Evolutionary conservation across 2,797 vertebrate species (phyloP).

Genomic region (Champsocephalus esox): DNA sequence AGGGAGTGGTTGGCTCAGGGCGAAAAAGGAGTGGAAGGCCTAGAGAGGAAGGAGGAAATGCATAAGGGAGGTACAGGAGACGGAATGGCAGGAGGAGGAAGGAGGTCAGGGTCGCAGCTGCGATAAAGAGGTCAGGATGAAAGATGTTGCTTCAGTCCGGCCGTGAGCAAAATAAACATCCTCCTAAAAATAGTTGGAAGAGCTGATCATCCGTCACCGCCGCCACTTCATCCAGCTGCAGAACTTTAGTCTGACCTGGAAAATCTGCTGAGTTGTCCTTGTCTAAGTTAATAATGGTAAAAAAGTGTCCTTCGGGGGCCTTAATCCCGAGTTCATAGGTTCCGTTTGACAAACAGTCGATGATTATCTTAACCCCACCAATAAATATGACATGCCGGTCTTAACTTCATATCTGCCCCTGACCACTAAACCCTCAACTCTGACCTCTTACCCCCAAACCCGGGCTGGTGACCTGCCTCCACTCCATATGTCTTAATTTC

Average conservation of each 20-base stretch:
- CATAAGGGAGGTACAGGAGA: conserved; percentile 56
- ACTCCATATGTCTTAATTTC: conserved; percentile 69
- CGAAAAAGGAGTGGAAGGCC: conserved; percentile 38
- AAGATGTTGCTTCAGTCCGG: conserved; percentile 72
- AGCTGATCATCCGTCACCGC: conserved; percentile 52
- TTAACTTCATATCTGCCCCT: conserved; percentile 60
- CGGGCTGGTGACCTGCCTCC: conserved; percentile 42
- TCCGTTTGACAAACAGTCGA: conserved; percentile 46
- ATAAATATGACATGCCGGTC: conserved; percentile 69
- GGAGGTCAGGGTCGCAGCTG: conserved; percentile 79
- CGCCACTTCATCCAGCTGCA: conserved; percentile 67
- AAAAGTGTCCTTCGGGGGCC: conserved; percentile 7
- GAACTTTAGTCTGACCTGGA: conserved; percentile 43
- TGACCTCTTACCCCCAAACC: conserved; percentile 60
- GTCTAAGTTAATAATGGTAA: conserved; percentile 45
- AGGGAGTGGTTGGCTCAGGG: conserved; percentile 38
- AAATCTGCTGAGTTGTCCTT: conserved; percentile 33
- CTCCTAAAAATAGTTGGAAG: conserved; percentile 76
- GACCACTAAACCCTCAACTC: conserved; percentile 58
- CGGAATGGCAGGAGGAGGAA: conserved; percentile 42
- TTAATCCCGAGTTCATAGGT: conserved; percentile 33
- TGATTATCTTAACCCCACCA: conserved; percentile 62
- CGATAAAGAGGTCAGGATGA: conserved; percentile 78
- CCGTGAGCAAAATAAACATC: conserved; percentile 72
- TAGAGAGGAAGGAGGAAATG: conserved; percentile 51